Conservation (phyloP, 2,113 vertebrate genomes). For the Romanogobio albipinnatus region DNA sequence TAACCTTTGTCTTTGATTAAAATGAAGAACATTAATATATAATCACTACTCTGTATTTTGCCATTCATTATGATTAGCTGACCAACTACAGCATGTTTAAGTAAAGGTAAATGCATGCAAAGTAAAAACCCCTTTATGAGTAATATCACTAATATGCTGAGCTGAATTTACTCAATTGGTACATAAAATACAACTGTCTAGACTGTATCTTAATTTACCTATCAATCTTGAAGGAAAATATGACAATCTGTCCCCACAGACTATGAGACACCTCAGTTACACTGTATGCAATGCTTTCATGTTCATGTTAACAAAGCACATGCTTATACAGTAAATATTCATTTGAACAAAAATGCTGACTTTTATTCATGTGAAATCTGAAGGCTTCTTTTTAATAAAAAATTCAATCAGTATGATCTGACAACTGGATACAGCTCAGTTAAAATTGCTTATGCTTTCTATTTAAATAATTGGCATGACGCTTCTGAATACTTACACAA, state of each 20-base stretch:
- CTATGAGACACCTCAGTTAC: neutral
- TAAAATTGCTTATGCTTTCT: conserved; percentile 20
- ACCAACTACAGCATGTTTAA: neutral
- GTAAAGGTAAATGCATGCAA: neutral
- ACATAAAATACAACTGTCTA: neutral
- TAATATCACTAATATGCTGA: neutral
- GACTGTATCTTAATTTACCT: neutral
- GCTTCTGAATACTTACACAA: conserved; percentile 48
- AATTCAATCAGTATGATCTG: conserved; percentile 31
- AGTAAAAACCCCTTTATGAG: neutral
- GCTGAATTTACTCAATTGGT: neutral
- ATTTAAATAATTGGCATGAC: conserved; percentile 24
- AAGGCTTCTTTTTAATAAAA: conserved; percentile 52
- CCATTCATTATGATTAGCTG: neutral
- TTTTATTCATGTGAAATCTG: conserved; percentile 40
- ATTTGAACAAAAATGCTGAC: conserved; percentile 42
- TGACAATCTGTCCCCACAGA: neutral
- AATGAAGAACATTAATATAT: neutral
- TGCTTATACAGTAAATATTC: conserved; percentile 5
- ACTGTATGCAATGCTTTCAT: conserved; percentile 3
- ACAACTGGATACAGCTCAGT: conserved; percentile 46
- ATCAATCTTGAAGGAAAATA: neutral
- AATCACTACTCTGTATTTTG: neutral
- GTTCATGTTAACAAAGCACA: conserved; percentile 19
- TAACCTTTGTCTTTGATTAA: conserved; percentile 29